Evolutionary conservation across 2,797 vertebrate species (phyloP).

Genomic region (Tamandua tetradactyla): DNA sequence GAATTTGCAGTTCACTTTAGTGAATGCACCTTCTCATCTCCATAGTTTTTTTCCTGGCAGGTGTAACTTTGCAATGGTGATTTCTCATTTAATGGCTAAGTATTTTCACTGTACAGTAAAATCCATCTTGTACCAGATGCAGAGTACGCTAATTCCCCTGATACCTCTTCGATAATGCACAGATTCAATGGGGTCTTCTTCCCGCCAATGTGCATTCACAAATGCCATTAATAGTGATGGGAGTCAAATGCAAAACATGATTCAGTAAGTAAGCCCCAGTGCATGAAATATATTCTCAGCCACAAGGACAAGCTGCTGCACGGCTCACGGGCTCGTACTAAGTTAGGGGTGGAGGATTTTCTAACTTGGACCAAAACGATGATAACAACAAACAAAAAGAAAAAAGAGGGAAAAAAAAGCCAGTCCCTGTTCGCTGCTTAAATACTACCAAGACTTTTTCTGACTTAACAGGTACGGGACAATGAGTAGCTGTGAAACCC

Average conservation of each 20-base stretch:
- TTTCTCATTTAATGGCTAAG: constrained; percentile 74
- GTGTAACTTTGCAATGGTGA: neutral
- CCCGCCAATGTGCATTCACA: constrained; percentile 80
- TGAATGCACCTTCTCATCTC: neutral
- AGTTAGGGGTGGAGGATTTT: constrained; percentile 67
- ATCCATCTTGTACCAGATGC: constrained; percentile 77
- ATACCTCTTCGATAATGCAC: constrained; percentile 80
- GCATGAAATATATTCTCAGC: constrained; percentile 75
- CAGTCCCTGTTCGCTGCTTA: constrained; percentile 45
- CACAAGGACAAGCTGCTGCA: constrained; percentile 79
- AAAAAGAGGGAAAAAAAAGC: constrained; percentile 47
- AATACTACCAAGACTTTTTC: constrained; percentile 48
- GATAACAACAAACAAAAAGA: constrained; percentile 58
- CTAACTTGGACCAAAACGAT: constrained; percentile 51
- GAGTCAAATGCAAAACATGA: constrained; percentile 81
- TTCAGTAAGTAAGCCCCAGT: constrained; percentile 79
- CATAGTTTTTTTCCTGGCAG: constrained; percentile 30
- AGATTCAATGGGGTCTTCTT: constrained; percentile 83
- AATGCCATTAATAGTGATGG: constrained; percentile 84
- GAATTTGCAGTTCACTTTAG: neutral
- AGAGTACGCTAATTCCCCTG: constrained; percentile 80
- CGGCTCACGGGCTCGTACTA: constrained; percentile 71
- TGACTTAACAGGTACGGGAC: constrained; percentile 64
- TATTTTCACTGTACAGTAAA: constrained; percentile 77
- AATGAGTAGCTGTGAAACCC: constrained; percentile 68